Evolutionary conservation across 2,888 invertebrate species (phyloP).

Genomic region (Pristionchus arcanus): DNA sequence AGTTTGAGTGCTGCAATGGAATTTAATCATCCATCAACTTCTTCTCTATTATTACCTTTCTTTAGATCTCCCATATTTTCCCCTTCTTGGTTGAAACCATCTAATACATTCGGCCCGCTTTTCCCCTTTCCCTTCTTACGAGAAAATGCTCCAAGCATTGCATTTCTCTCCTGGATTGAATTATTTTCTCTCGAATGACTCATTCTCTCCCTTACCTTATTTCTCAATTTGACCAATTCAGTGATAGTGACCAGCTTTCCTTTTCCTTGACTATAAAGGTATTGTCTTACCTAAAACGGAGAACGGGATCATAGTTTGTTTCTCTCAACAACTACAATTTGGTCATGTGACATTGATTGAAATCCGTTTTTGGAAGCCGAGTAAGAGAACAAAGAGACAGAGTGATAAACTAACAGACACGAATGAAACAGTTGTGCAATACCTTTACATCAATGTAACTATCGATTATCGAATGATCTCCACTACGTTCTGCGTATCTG

Average conservation of each 20-base stretch:
- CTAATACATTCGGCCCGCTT: constrained; percentile 71
- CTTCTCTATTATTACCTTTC: constrained; percentile 58
- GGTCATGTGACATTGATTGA: neutral
- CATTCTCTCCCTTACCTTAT: constrained; percentile 64
- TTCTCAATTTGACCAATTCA: constrained; percentile 87
- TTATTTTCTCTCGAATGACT: neutral
- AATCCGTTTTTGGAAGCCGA: neutral
- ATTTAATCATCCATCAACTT: neutral
- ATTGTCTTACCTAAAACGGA: neutral
- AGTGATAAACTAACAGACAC: neutral
- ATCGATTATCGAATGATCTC: constrained; percentile 58
- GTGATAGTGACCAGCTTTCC: constrained; percentile 84
- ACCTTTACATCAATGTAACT: constrained; percentile 58
- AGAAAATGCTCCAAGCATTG: constrained; percentile 74
- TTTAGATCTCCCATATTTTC: constrained; percentile 69
- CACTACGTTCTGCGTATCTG: constrained; percentile 53
- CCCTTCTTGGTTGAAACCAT: constrained; percentile 70
- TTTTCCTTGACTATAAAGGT: constrained; percentile 74
- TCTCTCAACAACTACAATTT: neutral
- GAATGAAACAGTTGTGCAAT: neutral
- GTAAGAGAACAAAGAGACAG: neutral
- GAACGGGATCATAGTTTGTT: neutral
- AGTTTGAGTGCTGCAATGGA: constrained; percentile 73
- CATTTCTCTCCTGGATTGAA: constrained; percentile 83
- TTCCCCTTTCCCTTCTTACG: constrained; percentile 76